phyloP scores from a whole-genome alignment of 2,888 invertebrate species.

The Conistra vaccinii region DNA sequence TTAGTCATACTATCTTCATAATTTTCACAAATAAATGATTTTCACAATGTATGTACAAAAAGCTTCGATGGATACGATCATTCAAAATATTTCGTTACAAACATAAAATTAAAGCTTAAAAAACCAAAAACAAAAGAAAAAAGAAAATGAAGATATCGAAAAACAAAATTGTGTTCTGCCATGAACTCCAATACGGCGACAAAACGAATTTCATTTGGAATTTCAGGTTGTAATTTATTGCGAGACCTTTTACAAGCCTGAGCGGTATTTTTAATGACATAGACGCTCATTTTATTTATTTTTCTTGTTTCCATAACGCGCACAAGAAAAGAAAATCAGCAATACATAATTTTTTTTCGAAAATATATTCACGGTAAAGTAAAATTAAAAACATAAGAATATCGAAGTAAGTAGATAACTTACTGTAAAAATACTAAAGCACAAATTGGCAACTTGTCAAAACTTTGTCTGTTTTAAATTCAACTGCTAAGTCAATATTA shows the following conservation, averaged over 20 bases:
- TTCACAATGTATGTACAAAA: too few relatives aligned
- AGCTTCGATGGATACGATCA: background rate
- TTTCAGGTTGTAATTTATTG: slow-evolving; percentile 51
- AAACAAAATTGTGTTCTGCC: slow-evolving; percentile 27
- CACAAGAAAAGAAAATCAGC: background rate
- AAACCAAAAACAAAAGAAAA: slow-evolving; percentile 21
- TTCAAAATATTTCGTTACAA: background rate
- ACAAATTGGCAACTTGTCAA: background rate
- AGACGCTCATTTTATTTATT: slow-evolving; percentile 24
- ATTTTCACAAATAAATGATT: too few relatives aligned
- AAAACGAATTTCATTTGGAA: slow-evolving; percentile 40
- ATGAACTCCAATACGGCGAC: slow-evolving; percentile 39
- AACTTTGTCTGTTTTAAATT: background rate
- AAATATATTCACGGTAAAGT: background rate
- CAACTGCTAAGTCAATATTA: background rate
- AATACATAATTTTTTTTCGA: background rate
- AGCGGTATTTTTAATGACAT: slow-evolving; percentile 47
- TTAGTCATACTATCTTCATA: too few relatives aligned
- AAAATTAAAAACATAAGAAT: background rate
- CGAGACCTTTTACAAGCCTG: slow-evolving; percentile 37
- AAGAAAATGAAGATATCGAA: slow-evolving; percentile 5
- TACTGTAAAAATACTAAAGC: background rate
- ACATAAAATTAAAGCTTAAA: background rate
- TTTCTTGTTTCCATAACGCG: background rate
- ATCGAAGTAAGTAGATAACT: background rate